Evolutionary conservation across 2,888 invertebrate genomes (phyloP).

Genomic region (Noctua comes): DNA sequence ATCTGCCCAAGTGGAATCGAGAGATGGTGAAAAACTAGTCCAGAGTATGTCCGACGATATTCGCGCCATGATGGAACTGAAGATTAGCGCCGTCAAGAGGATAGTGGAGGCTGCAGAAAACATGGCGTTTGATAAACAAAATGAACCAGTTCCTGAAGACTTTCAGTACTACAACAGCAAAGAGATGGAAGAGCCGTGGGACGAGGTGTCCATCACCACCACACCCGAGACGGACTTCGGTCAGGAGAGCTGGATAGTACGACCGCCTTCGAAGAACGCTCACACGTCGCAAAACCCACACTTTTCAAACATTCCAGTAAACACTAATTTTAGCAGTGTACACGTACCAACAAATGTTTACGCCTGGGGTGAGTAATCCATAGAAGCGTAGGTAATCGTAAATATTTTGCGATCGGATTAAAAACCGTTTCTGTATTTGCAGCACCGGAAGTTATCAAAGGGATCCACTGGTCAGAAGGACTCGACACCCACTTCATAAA

Average conservation of each 20-base stretch:
- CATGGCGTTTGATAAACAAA: conserved; percentile 92
- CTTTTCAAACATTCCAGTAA: conserved; percentile 94
- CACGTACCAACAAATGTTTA: conserved; percentile 99
- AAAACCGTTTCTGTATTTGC: conserved; percentile 69
- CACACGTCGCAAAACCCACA: conserved; percentile 93
- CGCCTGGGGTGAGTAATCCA: conserved; percentile 92
- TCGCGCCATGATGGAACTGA: conserved; percentile 96
- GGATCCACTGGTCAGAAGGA: conserved; percentile 98
- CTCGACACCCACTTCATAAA: conserved; percentile 96
- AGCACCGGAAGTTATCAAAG: conserved; percentile 96
- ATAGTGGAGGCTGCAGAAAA: conserved; percentile 97
- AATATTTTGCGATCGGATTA: conserved; percentile 34
- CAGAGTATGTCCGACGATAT: conserved; percentile 96
- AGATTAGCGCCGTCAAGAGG: conserved; percentile 96
- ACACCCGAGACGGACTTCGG: conserved; percentile 89
- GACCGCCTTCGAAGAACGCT: conserved; percentile 91
- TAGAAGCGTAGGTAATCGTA: conserved; percentile 35
- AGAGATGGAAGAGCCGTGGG: conserved; percentile 91
- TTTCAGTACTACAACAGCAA: conserved; percentile 93
- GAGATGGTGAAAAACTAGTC: conserved; percentile 94
- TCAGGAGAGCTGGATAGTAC: conserved; percentile 88
- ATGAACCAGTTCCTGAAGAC: conserved; percentile 89
- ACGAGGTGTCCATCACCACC: conserved; percentile 87
- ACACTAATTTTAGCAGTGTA: conserved; percentile 95
- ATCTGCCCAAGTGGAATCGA: conserved; percentile 93